Percentiles rank a stretch among this genome's conserved stretches.
Conservation (phyloP, 2,888 invertebrate genomes). For the Drosophila colorata region DNA sequence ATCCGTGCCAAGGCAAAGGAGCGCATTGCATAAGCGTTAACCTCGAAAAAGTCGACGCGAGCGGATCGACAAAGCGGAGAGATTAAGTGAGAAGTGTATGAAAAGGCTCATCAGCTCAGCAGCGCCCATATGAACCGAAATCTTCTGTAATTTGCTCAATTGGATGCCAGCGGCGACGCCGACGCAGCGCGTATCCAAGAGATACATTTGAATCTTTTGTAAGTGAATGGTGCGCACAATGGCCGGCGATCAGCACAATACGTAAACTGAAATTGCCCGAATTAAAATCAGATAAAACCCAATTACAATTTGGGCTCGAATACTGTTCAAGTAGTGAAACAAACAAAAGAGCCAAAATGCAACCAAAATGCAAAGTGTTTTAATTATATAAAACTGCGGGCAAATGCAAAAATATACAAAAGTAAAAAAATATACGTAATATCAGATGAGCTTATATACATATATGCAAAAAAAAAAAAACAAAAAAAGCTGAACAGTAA, state of each 20-base stretch:
- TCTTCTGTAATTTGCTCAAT: conserved; percentile 82
- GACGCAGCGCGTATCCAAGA: conserved; percentile 64
- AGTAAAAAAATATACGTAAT: not conserved
- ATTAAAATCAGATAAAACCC: conserved; percentile 62
- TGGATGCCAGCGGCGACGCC: conserved; percentile 64
- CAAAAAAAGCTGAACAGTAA: conserved; percentile 9
- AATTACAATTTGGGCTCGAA: conserved; percentile 40
- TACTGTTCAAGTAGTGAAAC: conserved; percentile 3
- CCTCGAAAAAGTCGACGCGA: conserved; percentile 48
- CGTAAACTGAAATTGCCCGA: conserved; percentile 31
- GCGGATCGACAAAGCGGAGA: conserved; percentile 12
- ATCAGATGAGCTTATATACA: not conserved
- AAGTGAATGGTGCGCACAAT: conserved; percentile 49
- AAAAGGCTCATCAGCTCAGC: conserved; percentile 67
- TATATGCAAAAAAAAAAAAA: not conserved
- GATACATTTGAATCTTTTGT: conserved; percentile 69
- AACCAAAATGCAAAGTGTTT: conserved; percentile 2
- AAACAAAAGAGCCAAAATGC: not conserved
- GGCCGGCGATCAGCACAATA: conserved; percentile 24
- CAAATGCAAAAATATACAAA: conserved; percentile 6
- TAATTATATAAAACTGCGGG: conserved; percentile 9
- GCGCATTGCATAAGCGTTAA: conserved; percentile 53
- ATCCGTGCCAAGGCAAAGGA: conserved; percentile 46
- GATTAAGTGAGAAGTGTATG: conserved; percentile 27
- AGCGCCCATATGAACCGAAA: conserved; percentile 53